A percentile compares a stretch with the other conserved stretches of the same genome.
phyloP scores from a whole-genome alignment of 1,140 invertebrate species.

The Scaptodrosophila lebanonensis region DNA sequence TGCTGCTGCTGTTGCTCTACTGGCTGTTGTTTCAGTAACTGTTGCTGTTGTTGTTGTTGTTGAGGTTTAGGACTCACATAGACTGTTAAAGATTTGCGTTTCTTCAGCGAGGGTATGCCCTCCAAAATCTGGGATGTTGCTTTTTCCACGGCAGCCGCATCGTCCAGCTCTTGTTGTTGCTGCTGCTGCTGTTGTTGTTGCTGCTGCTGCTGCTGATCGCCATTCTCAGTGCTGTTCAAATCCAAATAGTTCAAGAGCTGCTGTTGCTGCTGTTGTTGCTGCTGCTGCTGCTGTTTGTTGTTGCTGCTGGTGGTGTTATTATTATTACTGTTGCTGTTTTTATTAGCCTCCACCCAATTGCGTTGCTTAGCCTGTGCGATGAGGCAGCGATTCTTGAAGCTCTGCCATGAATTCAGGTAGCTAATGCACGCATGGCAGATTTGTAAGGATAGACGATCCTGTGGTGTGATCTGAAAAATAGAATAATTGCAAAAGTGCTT shows the following conservation, averaged over 20 bases:
- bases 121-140: slow-evolving; percentile 64
- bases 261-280: slow-evolving; percentile 33
- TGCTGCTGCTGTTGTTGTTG: slow-evolving; percentile 32
- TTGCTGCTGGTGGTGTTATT: too few relatives aligned
- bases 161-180: slow-evolving; percentile 8
- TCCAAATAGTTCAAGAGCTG: slow-evolving; percentile 61
- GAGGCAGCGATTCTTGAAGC: slow-evolving; percentile 76
- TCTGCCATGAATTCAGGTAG: slow-evolving; percentile 77
- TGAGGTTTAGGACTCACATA: slow-evolving; percentile 77
- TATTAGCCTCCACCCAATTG: slow-evolving; percentile 64
- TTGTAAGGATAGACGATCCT: slow-evolving; percentile 65
- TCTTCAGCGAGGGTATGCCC: slow-evolving; percentile 72
- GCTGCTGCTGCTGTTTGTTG: too few relatives aligned
- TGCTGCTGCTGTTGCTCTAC: slow-evolving; percentile 28
- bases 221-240: slow-evolving; percentile 55
- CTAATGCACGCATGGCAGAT: slow-evolving; percentile 77
- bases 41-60: slow-evolving; percentile 46
- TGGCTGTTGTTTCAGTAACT: slow-evolving; percentile 22
- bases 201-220: slow-evolving; percentile 22
- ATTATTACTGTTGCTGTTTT: too few relatives aligned
- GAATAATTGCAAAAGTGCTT: not conserved
- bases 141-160: slow-evolving; percentile 16
- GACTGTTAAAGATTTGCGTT: slow-evolving; percentile 76
- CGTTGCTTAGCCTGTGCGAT: slow-evolving; percentile 70
- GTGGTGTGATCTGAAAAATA: slow-evolving; percentile 55